Evolutionary conservation across 1,140 invertebrate species (phyloP), one percentile per base, ranked within the genome.

Genomic region (Zaprionus camerounensis): DNA sequence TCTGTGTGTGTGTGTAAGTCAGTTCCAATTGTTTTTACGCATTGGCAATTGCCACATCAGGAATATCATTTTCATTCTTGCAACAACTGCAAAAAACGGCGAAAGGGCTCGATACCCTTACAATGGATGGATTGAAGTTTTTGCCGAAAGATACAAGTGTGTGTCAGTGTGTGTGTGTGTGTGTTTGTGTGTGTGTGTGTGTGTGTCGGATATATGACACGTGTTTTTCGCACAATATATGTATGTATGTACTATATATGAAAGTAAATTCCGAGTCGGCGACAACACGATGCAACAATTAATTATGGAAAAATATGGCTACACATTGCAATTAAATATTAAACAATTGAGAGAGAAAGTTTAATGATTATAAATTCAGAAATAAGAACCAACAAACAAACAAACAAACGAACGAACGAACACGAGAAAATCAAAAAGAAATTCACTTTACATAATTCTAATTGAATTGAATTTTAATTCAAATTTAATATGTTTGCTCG

Each of bases 301-400:
- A 51, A 51, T 51, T 24, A 51, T 24, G 46, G 20, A 51, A 51
- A 51, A 24, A 22, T 51, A 51, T 22, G 46, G 20, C 46, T 24
- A 24, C 46, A 51, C 12, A 51, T 51, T 20, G 46, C 46, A 24
- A 51, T 51, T 51, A 51, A 51, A 51, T 51, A 51, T 51, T 51
- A 2, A 51, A 24, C 46, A 51, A 51, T 51, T 20, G 41, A 46
- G 7, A 17, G 20, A 9, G 20, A 11, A 20, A 51, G 46, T 51
- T 51, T 20, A 51, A 11, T 4, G 20, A 51, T 51, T 51, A 49
- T 9, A 49, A 20, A 49, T 20, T 49, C 20, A 20, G 17, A 17
- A 12, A 22, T 17, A 20, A 49, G 7, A 12, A 12, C 2, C 3
- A 49, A 46, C 2, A 49, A 17, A 49, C 20, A 17, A 22, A 22